phyloP scores from a whole-genome alignment of 2,888 invertebrate genomes.

The Lacanobia wlatinum region DNA sequence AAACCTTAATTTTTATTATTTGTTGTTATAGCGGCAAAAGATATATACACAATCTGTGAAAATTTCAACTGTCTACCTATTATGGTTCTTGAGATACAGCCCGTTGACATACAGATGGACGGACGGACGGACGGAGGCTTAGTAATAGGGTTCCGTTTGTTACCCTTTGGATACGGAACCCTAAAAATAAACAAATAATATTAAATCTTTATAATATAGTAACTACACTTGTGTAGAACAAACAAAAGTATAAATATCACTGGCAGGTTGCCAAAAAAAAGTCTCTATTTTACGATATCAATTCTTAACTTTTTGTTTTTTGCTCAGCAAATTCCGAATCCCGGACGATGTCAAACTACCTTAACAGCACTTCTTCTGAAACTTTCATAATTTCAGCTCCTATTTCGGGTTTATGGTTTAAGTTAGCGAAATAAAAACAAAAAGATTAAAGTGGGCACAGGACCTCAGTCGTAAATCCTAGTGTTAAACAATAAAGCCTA shows the following conservation, averaged over 20 bases:
- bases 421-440: conserved; percentile 50
- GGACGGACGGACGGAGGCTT: too few relatives aligned
- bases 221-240: neutral
- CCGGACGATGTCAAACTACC: conserved; percentile 25
- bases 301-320: conserved; percentile 27
- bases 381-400: conserved; percentile 40
- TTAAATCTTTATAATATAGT: neutral
- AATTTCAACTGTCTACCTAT: too few relatives aligned
- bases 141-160: too few relatives aligned
- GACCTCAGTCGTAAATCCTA: conserved; percentile 29
- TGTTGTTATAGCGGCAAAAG: too few relatives aligned
- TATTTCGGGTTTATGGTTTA: conserved; percentile 44
- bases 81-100: too few relatives aligned
- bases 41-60: too few relatives aligned
- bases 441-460: conserved; percentile 30
- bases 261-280: conserved; percentile 16
- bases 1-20: too few relatives aligned
- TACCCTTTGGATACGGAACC: too few relatives aligned
- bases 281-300: conserved; percentile 5
- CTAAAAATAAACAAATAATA: too few relatives aligned
- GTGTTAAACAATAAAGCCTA: conserved; percentile 30
- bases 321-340: neutral
- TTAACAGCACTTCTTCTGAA: conserved; percentile 38
- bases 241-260: neutral
- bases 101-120: too few relatives aligned